Base-by-base conservation (phyloP, 2,888 invertebrate genomes). In the Dexiosoma caninum region DNA sequence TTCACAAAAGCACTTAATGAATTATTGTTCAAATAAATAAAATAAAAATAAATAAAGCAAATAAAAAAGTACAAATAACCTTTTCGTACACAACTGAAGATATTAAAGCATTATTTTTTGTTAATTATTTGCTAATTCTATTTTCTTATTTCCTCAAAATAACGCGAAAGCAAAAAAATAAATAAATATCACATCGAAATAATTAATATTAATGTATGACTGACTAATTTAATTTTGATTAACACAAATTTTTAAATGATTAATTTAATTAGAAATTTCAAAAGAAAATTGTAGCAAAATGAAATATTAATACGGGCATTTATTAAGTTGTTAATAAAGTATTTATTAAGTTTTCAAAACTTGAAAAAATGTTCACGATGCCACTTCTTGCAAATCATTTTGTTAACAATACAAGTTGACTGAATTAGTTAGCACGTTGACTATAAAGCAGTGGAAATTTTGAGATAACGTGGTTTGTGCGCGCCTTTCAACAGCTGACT, bases 221-320 rank as follows among this genome's bases (percentile, higher is more conserved):
- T 67, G n/a, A n/a, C n/a, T n/a, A 30, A 53, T 53, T 66, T 67
- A 67, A 53, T 14, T 32, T 42, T 40, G 32, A 46, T 57, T 69
- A 46, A 42, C 46, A 57, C 23, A 55, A 35, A 44, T 46, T 69
- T 55, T 32, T 16, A 44, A 42, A 16, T 69, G 35, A 67, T 44
- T 32, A 14, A 57, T 46, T 57, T 57, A 46, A 69, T 69, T 42
- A 42, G 32, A 55, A 30, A 67, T 60, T 44, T 44, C 3, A 32
- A 44, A 30, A 60, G 19, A 44, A 60, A 16, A 42, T 30, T 23
- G 30, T 32, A 12, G 5, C 5, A 10, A 21, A 35, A 55, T 55
- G 9, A 35, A 55, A 19, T 27, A 16, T 8, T 7, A 35, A 12
- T 55, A n/a, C n/a, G n/a, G n/a, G n/a, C n/a, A n/a, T n/a, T n/a